Percentiles rank a stretch among this genome's conserved stretches.
Conservation (phyloP, 2,888 invertebrate genomes). For the Slavum lentiscoides region DNA sequence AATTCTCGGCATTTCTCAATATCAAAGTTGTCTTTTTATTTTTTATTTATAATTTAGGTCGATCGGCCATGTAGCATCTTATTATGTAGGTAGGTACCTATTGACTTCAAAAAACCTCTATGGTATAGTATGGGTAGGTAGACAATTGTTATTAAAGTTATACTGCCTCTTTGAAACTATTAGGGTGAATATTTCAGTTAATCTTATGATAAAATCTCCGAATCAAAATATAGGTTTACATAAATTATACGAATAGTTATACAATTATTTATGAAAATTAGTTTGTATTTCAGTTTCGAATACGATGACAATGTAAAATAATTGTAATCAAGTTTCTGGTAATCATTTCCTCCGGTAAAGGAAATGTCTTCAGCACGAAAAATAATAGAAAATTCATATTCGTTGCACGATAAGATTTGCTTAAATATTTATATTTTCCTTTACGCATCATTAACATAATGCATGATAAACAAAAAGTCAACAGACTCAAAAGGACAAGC, state of each 20-base stretch:
- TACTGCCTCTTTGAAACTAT: too few relatives aligned
- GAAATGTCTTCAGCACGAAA: neutral
- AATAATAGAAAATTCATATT: slow-evolving; percentile 22
- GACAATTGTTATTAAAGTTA: too few relatives aligned
- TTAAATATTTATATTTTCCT: slow-evolving; percentile 26
- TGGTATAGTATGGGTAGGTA: too few relatives aligned
- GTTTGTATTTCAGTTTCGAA: neutral
- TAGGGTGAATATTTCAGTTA: too few relatives aligned
- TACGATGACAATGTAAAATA: slow-evolving; percentile 2
- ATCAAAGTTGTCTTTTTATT: too few relatives aligned
- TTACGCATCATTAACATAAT: slow-evolving; percentile 44
- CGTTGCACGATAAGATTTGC: slow-evolving; percentile 25
- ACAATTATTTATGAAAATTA: slow-evolving; percentile 16
- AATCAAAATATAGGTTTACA: too few relatives aligned
- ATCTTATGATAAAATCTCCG: too few relatives aligned
- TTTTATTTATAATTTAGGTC: too few relatives aligned
- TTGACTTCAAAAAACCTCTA: too few relatives aligned
- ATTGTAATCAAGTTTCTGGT: slow-evolving; percentile 3
- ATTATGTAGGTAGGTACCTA: too few relatives aligned
- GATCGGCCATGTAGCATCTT: too few relatives aligned
- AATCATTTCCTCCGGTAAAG: neutral
- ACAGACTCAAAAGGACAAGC: slow-evolving; percentile 8
- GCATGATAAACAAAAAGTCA: slow-evolving; percentile 32
- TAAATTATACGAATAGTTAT: neutral
- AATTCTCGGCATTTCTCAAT: too few relatives aligned